These are phyloP conservation scores for Platycheirus albimanus DNA, from an alignment of 2,888 invertebrate species.

Conservation along the genomic window DNA sequence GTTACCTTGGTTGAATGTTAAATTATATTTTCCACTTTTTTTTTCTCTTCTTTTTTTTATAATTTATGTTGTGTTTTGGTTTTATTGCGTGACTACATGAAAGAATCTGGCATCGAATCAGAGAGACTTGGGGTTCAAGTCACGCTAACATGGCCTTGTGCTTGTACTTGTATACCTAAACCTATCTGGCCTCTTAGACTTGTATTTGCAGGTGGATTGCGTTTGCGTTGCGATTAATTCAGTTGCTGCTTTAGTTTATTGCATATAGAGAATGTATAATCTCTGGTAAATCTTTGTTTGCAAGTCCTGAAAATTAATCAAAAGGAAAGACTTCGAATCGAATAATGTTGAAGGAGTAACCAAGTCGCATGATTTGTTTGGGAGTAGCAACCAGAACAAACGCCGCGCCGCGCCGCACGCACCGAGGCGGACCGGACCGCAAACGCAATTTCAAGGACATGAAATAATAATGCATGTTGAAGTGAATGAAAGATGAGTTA, in stretches of 20 bases:
- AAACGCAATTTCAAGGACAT: slow-evolving; percentile 64
- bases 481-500: background rate
- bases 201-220: slow-evolving; percentile 36
- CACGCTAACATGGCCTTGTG: slow-evolving; percentile 70
- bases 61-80: slow-evolving; percentile 48
- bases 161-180: too few relatives aligned
- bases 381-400: background rate
- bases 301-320: slow-evolving; percentile 58
- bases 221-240: slow-evolving; percentile 65
- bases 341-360: slow-evolving; percentile 13
- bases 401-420: background rate
- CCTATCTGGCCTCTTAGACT: slow-evolving; percentile 7
- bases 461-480: slow-evolving; percentile 23
- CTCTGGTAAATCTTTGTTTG: slow-evolving; percentile 30
- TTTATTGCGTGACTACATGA: slow-evolving; percentile 67
- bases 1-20: slow-evolving; percentile 58
- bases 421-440: background rate
- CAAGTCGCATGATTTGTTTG: slow-evolving; percentile 21
- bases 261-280: slow-evolving; percentile 41
- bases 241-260: slow-evolving; percentile 62
- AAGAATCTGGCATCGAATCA: slow-evolving; percentile 6
- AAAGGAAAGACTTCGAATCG: slow-evolving; percentile 15
- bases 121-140: slow-evolving; percentile 34
- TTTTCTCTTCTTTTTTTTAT: slow-evolving; percentile 14
- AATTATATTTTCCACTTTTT: slow-evolving; percentile 14